Evolutionary conservation across 2,797 vertebrate genomes (phyloP).

Genomic region (Lutjanus campechanus): DNA sequence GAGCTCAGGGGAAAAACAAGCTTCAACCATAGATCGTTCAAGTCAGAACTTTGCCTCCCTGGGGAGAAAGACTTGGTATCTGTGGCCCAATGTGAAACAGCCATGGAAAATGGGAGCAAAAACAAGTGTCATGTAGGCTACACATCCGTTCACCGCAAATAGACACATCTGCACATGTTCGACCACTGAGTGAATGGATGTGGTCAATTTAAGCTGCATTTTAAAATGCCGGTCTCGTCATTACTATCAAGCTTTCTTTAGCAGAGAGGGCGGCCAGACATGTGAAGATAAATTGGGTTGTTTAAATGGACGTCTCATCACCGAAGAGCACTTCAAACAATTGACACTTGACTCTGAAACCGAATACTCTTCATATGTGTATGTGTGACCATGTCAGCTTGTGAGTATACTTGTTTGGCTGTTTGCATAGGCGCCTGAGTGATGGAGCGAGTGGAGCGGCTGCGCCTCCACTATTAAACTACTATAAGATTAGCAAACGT

Average conservation of each 20-base stretch:
- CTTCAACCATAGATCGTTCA: too few relatives aligned
- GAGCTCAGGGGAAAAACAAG: too few relatives aligned
- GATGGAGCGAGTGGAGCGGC: too few relatives aligned
- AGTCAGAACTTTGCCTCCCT: too few relatives aligned
- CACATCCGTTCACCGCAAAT: constrained; percentile 24
- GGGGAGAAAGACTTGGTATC: too few relatives aligned
- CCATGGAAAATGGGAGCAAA: too few relatives aligned
- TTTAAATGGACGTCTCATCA: constrained; percentile 52
- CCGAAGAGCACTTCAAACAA: constrained; percentile 55
- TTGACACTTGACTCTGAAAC: constrained; percentile 73
- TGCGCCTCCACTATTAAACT: too few relatives aligned
- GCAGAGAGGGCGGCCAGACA: constrained; percentile 19
- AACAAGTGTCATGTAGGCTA: too few relatives aligned
- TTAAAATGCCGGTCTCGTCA: constrained; percentile 25
- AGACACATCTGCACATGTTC: constrained; percentile 15
- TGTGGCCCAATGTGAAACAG: too few relatives aligned
- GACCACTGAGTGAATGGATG: constrained; percentile 41
- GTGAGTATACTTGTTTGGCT: not conserved
- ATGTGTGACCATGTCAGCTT: not conserved
- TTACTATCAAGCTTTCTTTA: constrained; percentile 29
- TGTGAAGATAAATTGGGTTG: constrained; percentile 28
- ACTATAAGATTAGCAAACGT: too few relatives aligned
- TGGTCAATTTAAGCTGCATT: constrained; percentile 47
- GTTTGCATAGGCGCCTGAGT: too few relatives aligned
- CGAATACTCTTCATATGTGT: constrained; percentile 16